phyloP scores from a whole-genome alignment of 2,888 invertebrate species.

The Lasioglossum villosulum region DNA sequence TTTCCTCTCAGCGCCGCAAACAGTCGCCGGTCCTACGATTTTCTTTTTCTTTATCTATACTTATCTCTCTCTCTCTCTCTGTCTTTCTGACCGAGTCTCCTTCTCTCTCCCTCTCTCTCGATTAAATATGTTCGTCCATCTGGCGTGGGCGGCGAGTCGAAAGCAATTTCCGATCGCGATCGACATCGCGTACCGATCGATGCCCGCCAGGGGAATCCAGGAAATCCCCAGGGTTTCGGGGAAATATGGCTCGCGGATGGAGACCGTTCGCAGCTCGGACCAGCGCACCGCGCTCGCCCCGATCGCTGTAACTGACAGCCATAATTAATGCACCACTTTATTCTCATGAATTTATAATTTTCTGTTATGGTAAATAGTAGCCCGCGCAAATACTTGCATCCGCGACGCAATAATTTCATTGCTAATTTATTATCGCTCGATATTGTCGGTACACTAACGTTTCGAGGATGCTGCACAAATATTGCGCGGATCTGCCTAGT shows the following conservation, averaged over 20 bases:
- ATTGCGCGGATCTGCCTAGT: neutral
- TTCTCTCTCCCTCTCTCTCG: neutral
- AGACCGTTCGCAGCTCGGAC: conserved; percentile 1
- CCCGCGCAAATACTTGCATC: conserved; percentile 31
- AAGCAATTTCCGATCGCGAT: conserved; percentile 48
- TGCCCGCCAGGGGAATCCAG: conserved; percentile 30
- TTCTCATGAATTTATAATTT: conserved; percentile 49
- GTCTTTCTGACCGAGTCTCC: neutral
- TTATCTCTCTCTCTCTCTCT: neutral
- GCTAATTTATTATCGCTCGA: conserved; percentile 50
- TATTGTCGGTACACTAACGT: conserved; percentile 4
- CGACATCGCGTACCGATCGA: conserved; percentile 37
- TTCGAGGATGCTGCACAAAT: conserved; percentile 15
- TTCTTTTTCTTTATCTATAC: neutral
- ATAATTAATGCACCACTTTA: conserved; percentile 45
- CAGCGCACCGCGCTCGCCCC: neutral
- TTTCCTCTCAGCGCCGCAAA: neutral
- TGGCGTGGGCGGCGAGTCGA: conserved; percentile 33
- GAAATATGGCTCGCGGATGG: conserved; percentile 16
- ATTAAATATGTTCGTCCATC: conserved; percentile 53
- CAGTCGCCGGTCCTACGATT: neutral
- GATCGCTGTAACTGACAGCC: conserved; percentile 20
- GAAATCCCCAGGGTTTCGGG: conserved; percentile 8
- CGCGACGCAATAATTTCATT: conserved; percentile 42
- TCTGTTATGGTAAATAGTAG: conserved; percentile 32